These are phyloP conservation scores for Pandemis heparana DNA, from an alignment of 2,888 invertebrate genomes.

Conservation along the genomic window DNA sequence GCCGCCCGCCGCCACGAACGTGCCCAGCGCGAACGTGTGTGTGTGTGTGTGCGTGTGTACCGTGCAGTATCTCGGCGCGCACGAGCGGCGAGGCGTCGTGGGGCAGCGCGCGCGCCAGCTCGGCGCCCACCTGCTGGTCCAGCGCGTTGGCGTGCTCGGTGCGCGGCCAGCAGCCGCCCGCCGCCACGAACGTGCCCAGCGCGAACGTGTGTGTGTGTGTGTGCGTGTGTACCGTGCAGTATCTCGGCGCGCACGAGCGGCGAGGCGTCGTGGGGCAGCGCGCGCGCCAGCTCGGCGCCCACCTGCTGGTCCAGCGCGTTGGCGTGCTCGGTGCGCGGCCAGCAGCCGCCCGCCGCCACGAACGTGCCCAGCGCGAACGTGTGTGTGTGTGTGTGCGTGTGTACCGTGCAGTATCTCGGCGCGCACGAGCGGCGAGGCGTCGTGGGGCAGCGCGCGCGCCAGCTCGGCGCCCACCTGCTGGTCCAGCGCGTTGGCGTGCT, in stretches of 20 bases:
- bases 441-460: constrained; percentile 92
- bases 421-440: constrained; percentile 96
- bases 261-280: constrained; percentile 93
- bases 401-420: constrained; percentile 94
- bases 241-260: constrained; percentile 95
- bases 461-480: constrained; percentile 93
- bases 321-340: constrained; percentile 95
- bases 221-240: constrained; percentile 89
- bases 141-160: constrained; percentile 97
- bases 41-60: constrained; percentile 72
- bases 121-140: constrained; percentile 96
- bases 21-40: constrained; percentile 93
- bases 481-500: constrained; percentile 90
- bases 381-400: constrained; percentile 54
- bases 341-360: constrained; percentile 92
- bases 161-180: constrained; percentile 90
- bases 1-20: constrained; percentile 94
- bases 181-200: constrained; percentile 96
- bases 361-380: constrained; percentile 97
- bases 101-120: constrained; percentile 89
- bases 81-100: constrained; percentile 96
- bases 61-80: constrained; percentile 94
- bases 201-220: constrained; percentile 86
- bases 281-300: constrained; percentile 95
- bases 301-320: constrained; percentile 86